phyloP scores from a whole-genome alignment of 1,140 invertebrate genomes.

The Heliconius eleuchia region DNA sequence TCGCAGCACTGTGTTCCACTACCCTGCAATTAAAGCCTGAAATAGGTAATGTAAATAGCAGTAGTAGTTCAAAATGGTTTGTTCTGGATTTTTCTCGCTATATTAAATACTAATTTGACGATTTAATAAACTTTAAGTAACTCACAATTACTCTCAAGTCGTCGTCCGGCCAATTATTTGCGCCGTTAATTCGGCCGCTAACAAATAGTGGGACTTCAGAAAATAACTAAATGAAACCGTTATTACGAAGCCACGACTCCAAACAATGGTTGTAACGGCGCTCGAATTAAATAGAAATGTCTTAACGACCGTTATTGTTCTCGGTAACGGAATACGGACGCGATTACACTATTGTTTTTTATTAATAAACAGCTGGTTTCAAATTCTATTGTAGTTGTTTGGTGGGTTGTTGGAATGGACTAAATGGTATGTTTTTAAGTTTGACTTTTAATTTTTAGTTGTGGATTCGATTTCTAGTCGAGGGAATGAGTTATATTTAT shows the following conservation, averaged over 20 bases:
- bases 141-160: background rate
- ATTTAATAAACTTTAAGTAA: background rate
- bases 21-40: too few relatives aligned
- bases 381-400: background rate
- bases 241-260: conserved; percentile 19
- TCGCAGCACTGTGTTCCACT: too few relatives aligned
- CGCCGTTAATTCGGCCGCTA: conserved; percentile 16
- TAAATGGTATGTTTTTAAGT: background rate
- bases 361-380: conserved; percentile 15
- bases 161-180: conserved; percentile 17
- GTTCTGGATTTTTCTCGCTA: too few relatives aligned
- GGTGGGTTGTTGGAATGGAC: background rate
- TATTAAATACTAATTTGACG: background rate
- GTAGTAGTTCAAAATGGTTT: too few relatives aligned
- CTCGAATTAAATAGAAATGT: conserved; percentile 27
- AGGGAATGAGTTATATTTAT: too few relatives aligned
- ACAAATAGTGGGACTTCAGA: conserved; percentile 31
- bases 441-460: too few relatives aligned
- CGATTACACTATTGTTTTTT: conserved; percentile 17
- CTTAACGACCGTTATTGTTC: conserved; percentile 21
- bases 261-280: conserved; percentile 22
- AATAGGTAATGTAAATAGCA: too few relatives aligned
- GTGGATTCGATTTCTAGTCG: too few relatives aligned
- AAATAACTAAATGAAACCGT: conserved; percentile 32
- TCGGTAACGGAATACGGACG: conserved; percentile 13